A percentile compares a stretch with the other conserved stretches of the same genome.
Conservation (phyloP, 2,888 invertebrate genomes). For the Ochlodes sylvanus region DNA sequence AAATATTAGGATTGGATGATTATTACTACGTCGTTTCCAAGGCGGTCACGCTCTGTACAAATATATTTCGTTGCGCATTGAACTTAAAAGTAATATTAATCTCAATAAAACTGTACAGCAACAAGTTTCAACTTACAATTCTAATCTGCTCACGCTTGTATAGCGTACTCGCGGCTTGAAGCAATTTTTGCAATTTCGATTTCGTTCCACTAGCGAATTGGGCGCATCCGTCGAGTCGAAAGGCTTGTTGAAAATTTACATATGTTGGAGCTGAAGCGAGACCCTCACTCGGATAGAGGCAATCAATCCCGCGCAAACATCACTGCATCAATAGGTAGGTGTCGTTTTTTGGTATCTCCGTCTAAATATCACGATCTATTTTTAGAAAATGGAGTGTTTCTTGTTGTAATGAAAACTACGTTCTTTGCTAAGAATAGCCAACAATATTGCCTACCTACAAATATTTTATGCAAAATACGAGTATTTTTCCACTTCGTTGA, state of each 20-base stretch:
- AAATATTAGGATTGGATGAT: no score
- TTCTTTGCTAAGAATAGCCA: no score
- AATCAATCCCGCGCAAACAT: constrained; percentile 73
- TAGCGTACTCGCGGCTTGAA: constrained; percentile 53
- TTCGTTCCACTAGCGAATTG: constrained; percentile 73
- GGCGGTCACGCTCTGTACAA: not conserved
- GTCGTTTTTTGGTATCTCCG: constrained; percentile 4
- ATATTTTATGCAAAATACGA: no score
- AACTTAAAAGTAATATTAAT: not conserved
- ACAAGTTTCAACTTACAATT: not conserved
- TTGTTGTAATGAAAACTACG: not conserved
- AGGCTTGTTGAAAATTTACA: constrained; percentile 81
- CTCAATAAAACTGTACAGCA: not conserved
- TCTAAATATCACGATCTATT: constrained; percentile 1
- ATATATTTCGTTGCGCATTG: not conserved
- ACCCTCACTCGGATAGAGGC: constrained; percentile 61
- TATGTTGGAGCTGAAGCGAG: constrained; percentile 67
- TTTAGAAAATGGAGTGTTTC: not conserved
- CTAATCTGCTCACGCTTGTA: constrained; percentile 5
- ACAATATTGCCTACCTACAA: no score
- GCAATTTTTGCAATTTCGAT: constrained; percentile 76
- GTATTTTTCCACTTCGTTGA: no score
- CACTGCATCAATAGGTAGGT: constrained; percentile 40
- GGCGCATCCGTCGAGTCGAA: constrained; percentile 73
- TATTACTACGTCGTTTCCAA: no score